Conservation (phyloP, 2,797 vertebrate species). For the Peromyscus eremicus region DNA sequence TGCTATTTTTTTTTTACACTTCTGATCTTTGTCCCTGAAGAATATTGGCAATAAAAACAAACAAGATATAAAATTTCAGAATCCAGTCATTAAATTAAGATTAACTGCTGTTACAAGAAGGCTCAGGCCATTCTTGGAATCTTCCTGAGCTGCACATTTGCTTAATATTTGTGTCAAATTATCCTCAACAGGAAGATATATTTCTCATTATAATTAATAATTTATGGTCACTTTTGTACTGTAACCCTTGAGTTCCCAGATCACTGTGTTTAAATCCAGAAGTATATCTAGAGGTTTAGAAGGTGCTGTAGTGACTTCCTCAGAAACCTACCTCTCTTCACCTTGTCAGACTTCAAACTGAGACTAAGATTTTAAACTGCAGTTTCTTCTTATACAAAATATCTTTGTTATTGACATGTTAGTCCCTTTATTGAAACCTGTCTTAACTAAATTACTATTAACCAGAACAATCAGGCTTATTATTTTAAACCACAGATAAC, state of each 20-base stretch:
- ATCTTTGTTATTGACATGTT: neutral
- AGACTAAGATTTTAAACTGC: constrained; percentile 67
- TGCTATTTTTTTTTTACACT: constrained; percentile 61
- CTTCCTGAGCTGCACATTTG: constrained; percentile 19
- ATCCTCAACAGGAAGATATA: neutral
- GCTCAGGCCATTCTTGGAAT: constrained; percentile 10
- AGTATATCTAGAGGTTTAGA: constrained; percentile 34
- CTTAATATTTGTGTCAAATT: constrained; percentile 56
- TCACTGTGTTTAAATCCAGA: neutral
- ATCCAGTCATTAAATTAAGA: constrained; percentile 50
- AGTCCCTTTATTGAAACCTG: constrained; percentile 18
- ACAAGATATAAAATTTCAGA: constrained; percentile 59
- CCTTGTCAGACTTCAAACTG: constrained; percentile 61
- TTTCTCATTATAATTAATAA: constrained; percentile 48
- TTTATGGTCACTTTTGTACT: constrained; percentile 29
- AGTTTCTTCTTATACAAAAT: constrained; percentile 27
- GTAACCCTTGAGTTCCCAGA: neutral
- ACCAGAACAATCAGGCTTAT: neutral
- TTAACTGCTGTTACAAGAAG: constrained; percentile 41
- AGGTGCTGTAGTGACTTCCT: constrained; percentile 20
- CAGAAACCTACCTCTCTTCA: constrained; percentile 62
- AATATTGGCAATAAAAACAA: constrained; percentile 58
- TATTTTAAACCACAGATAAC: neutral
- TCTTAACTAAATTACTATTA: constrained; percentile 16
- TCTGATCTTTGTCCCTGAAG: constrained; percentile 53